phyloP scores from a whole-genome alignment of 2,113 vertebrate species.

The Antechinus flavipes region DNA sequence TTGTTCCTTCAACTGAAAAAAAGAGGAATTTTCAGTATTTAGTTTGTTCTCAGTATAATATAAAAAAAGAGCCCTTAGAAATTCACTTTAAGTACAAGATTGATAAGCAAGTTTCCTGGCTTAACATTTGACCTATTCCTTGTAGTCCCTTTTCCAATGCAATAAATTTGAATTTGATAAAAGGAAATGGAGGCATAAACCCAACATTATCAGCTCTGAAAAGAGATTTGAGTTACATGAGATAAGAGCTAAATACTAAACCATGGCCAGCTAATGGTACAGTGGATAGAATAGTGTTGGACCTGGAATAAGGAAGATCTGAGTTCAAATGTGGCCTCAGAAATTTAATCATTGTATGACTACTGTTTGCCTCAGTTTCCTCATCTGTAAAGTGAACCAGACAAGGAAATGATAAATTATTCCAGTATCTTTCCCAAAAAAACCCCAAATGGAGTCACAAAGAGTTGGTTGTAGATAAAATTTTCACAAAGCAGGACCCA shows the following conservation, averaged over 20 bases:
- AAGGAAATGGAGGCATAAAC: neutral
- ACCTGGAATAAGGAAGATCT: neutral
- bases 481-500: neutral
- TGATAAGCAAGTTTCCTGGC: neutral
- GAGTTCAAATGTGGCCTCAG: neutral
- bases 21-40: accelerated
- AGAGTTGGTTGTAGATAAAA: neutral
- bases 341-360: neutral
- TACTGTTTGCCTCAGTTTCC: neutral
- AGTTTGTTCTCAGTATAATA: neutral
- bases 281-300: neutral
- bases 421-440: neutral
- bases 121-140: neutral
- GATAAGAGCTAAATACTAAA: neutral
- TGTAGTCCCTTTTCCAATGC: neutral
- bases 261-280: neutral
- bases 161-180: neutral
- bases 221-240: neutral
- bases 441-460: neutral
- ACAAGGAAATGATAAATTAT: neutral
- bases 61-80: neutral
- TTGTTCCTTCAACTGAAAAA: neutral
- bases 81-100: accelerated
- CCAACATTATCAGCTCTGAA: neutral
- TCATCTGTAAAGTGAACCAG: neutral